A percentile compares a stretch with the other conserved stretches of the same genome.
These are phyloP conservation scores for Drosophila albomicans DNA, from an alignment of 1,140 invertebrate species.

Conservation along the genomic window DNA sequence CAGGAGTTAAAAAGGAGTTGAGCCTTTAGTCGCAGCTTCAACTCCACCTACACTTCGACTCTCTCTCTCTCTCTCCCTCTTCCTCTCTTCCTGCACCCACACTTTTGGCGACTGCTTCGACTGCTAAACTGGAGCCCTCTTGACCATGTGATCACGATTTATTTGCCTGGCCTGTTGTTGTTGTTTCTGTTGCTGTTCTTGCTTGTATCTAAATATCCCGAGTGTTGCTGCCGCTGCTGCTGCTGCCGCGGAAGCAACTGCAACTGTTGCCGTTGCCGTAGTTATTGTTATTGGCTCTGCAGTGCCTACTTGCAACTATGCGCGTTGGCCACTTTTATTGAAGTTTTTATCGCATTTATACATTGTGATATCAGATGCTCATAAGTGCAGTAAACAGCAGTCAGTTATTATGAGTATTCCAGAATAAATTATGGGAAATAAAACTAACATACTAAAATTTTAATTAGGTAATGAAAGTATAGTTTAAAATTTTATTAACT, in stretches of 20 bases:
- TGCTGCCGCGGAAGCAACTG: constrained; percentile 60
- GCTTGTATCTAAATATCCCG: constrained; percentile 72
- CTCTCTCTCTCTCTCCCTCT: constrained; percentile 7
- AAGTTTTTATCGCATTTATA: constrained; percentile 36
- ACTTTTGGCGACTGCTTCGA: not conserved
- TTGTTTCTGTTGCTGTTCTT: constrained; percentile 35
- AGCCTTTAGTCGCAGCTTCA: constrained; percentile 63
- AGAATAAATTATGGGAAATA: not conserved
- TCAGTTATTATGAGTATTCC: not conserved
- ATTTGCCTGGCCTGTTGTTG: constrained; percentile 61
- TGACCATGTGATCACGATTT: constrained; percentile 85
- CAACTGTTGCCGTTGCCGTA: constrained; percentile 17
- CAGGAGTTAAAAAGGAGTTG: constrained; percentile 79
- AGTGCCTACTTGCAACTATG: constrained; percentile 18
- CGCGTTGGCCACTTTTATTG: constrained; percentile 26
- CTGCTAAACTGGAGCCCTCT: constrained; percentile 54
- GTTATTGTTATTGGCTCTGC: not conserved
- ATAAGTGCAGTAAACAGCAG: constrained; percentile 10
- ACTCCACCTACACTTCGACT: constrained; percentile 52
- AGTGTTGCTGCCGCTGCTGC: constrained; percentile 61
- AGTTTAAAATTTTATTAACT: too few relatives aligned
- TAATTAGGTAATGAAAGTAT: too few relatives aligned
- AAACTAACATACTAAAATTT: too few relatives aligned
- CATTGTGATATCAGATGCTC: constrained; percentile 29
- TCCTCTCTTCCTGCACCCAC: constrained; percentile 7